Evolutionary conservation across 2,797 vertebrate genomes (phyloP).

Genomic region (Danionella dracula): DNA sequence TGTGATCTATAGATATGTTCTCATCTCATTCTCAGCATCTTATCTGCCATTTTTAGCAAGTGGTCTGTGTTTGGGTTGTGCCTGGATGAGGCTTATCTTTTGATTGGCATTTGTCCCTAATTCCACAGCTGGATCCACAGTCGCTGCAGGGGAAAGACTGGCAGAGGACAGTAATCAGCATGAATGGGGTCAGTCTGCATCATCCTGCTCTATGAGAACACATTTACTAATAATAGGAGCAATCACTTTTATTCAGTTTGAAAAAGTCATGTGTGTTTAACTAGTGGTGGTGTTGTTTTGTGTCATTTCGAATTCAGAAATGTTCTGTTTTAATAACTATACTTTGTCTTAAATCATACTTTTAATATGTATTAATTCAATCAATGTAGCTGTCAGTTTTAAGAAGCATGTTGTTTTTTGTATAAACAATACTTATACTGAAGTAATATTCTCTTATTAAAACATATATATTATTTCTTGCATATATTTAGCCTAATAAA

Average conservation of each 20-base stretch:
- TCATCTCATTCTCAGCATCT: too few relatives aligned
- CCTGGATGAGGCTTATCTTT: constrained; percentile 11
- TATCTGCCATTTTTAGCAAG: constrained; percentile 2
- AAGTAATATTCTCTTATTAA: too few relatives aligned
- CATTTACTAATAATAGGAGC: not conserved
- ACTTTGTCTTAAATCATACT: too few relatives aligned
- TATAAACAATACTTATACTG: too few relatives aligned
- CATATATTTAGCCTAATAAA: too few relatives aligned
- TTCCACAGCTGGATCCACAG: constrained; percentile 84
- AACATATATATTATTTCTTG: too few relatives aligned
- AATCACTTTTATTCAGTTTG: not conserved
- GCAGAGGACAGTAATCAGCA: constrained; percentile 90
- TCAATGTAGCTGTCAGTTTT: too few relatives aligned
- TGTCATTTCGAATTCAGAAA: too few relatives aligned
- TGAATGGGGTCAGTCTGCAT: constrained; percentile 85
- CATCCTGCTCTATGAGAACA: not conserved
- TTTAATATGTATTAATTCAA: too few relatives aligned
- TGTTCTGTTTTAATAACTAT: too few relatives aligned
- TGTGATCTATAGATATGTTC: not conserved
- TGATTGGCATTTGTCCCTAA: constrained; percentile 27
- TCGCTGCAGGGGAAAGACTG: constrained; percentile 91
- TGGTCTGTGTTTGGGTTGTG: not conserved
- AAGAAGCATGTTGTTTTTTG: too few relatives aligned
- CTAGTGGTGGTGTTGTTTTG: not conserved
- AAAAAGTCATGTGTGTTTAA: not conserved